Conservation (phyloP, 2,113 vertebrate species). For the Verasper variegatus region DNA sequence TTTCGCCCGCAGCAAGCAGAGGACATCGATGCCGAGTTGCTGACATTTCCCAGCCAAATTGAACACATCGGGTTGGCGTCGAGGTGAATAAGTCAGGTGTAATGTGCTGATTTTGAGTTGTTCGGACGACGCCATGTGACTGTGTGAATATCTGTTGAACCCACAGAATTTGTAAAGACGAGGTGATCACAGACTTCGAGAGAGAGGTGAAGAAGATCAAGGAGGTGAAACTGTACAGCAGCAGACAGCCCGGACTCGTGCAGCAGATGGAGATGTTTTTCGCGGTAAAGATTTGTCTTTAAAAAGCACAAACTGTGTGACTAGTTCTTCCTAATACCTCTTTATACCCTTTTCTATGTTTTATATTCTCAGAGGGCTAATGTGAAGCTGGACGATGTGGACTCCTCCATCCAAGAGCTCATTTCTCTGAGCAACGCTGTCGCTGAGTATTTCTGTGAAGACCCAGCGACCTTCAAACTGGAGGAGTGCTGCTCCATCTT, state of each 20-base stretch:
- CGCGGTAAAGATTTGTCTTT: conserved; percentile 53
- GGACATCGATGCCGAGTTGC: conserved; percentile 73
- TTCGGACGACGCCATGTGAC: neutral
- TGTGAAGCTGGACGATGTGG: conserved; percentile 63
- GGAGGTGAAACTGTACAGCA: conserved; percentile 70
- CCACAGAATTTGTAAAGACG: conserved; percentile 80
- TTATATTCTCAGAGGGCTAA: conserved; percentile 72
- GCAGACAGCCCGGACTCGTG: conserved; percentile 64
- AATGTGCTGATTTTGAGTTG: neutral
- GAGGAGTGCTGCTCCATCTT: conserved; percentile 85
- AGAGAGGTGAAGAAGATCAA: conserved; percentile 74
- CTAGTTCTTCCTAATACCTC: neutral
- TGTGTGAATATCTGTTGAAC: neutral
- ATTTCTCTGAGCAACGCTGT: conserved; percentile 66
- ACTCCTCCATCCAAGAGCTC: conserved; percentile 66
- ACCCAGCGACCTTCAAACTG: conserved; percentile 78
- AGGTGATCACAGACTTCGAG: conserved; percentile 78
- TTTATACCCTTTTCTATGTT: neutral
- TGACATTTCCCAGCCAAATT: conserved; percentile 78
- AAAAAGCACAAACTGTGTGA: neutral
- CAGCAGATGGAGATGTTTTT: conserved; percentile 79
- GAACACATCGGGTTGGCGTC: conserved; percentile 75
- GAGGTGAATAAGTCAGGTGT: conserved; percentile 63
- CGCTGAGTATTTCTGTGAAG: conserved; percentile 84
- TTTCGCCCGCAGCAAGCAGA: conserved; percentile 77